phyloP scores from a whole-genome alignment of 2,113 vertebrate species.

The Pedionomus torquatus region DNA sequence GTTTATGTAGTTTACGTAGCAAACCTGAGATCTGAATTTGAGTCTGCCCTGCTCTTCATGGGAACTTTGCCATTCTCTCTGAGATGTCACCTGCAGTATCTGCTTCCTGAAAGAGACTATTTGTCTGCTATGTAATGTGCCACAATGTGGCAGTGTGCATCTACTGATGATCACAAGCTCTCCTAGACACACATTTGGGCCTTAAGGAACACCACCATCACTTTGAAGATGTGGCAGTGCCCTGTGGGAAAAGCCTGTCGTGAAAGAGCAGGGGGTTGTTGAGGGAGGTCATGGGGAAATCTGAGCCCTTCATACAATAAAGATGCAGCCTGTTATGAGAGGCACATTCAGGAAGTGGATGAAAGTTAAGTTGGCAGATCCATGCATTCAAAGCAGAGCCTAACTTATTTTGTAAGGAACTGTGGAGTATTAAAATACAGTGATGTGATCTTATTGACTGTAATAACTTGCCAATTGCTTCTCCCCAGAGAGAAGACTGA shows the following conservation, averaged over 20 bases:
- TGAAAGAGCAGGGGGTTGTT: not conserved
- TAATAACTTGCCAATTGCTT: not conserved
- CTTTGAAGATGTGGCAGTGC: not conserved
- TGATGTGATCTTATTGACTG: accelerated
- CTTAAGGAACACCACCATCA: not conserved
- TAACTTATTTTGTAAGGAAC: not conserved
- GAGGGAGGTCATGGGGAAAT: not conserved
- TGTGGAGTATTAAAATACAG: not conserved
- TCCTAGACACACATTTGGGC: not conserved
- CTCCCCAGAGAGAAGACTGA: conserved; percentile 91
- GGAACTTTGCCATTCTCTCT: not conserved
- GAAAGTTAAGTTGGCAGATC: not conserved
- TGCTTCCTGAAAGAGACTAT: not conserved
- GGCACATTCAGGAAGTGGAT: accelerated
- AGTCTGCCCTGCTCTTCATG: not conserved
- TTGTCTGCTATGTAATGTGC: not conserved
- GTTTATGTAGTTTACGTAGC: not conserved
- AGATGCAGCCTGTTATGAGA: not conserved
- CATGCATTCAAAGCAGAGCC: not conserved
- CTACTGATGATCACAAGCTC: not conserved
- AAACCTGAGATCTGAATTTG: not conserved
- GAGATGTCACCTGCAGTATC: not conserved
- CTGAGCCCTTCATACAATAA: accelerated
- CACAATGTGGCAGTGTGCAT: conserved; percentile 31
- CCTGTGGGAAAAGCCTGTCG: not conserved